A percentile compares a stretch with the other conserved stretches of the same genome.
These are phyloP conservation scores for Craterocephalus amniculus DNA, from an alignment of 2,797 vertebrate genomes.

Conservation along the genomic window DNA sequence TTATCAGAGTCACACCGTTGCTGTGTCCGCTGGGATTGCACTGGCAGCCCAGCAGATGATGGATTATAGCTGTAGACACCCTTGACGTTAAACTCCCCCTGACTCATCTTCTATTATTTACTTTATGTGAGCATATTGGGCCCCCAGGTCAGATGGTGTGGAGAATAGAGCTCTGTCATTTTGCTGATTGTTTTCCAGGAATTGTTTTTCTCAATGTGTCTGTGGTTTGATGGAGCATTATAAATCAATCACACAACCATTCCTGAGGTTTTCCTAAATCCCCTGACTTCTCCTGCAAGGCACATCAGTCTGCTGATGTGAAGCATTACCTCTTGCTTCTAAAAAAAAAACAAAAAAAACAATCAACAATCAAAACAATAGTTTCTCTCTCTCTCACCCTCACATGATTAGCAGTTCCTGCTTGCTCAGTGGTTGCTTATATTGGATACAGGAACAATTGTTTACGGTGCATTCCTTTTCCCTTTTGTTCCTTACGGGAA, in stretches of 20 bases:
- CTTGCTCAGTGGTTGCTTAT: constrained; percentile 30
- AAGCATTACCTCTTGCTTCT: constrained; percentile 34
- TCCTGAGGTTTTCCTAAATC: constrained; percentile 63
- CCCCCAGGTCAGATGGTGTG: constrained; percentile 45
- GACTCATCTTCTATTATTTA: constrained; percentile 32
- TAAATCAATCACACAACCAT: constrained; percentile 68
- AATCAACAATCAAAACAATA: constrained; percentile 58
- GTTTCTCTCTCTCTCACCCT: constrained; percentile 10
- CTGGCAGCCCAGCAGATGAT: constrained; percentile 32
- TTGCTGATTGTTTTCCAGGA: constrained; percentile 66
- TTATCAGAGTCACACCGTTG: constrained; percentile 23
- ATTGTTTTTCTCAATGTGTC: constrained; percentile 65
- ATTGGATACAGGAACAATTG: constrained; percentile 45
- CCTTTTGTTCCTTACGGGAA: constrained; percentile 5
- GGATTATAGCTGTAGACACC: constrained; percentile 33
- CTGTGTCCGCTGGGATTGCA: constrained; percentile 51
- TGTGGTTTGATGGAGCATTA: constrained; percentile 60
- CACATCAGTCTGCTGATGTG: constrained; percentile 47
- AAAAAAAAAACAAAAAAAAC: not conserved
- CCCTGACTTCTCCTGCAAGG: constrained; percentile 46
- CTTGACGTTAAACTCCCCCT: constrained; percentile 7
- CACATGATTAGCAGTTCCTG: constrained; percentile 18
- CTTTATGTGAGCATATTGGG: constrained; percentile 53
- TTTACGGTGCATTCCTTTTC: constrained; percentile 53
- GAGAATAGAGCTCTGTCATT: constrained; percentile 63